Evolutionary conservation across 2,113 vertebrate genomes (phyloP).

Genomic region (Empidonax traillii): DNA sequence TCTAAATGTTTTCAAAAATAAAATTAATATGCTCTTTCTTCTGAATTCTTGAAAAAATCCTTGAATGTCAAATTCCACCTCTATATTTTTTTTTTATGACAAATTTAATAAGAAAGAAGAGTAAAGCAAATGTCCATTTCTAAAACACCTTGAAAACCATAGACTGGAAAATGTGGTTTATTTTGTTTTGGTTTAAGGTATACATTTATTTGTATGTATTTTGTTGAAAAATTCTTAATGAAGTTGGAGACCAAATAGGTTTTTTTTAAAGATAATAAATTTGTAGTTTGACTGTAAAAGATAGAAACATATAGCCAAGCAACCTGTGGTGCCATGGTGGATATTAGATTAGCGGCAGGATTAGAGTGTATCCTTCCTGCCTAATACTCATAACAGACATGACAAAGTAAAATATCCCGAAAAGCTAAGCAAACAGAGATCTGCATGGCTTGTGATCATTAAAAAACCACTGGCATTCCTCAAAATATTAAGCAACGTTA

Average conservation of each 20-base stretch:
- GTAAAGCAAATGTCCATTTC: neutral
- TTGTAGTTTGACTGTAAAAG: neutral
- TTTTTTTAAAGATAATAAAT: neutral
- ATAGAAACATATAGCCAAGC: neutral
- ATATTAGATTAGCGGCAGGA: neutral
- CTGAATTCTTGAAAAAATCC: neutral
- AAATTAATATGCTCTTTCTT: neutral
- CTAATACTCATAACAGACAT: neutral
- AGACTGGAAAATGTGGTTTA: neutral
- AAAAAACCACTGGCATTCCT: neutral
- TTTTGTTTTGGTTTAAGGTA: neutral
- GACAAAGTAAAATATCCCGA: neutral
- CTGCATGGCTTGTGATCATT: neutral
- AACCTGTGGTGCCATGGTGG: neutral
- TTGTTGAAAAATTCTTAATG: neutral
- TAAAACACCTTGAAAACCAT: neutral
- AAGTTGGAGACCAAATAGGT: neutral
- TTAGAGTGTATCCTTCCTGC: neutral
- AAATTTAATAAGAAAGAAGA: neutral
- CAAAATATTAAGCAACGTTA: neutral
- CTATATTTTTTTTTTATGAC: neutral
- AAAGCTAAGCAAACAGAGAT: neutral
- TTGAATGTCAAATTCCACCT: neutral
- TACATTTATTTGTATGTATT: neutral
- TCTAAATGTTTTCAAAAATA: neutral